phyloP scores from a whole-genome alignment of 1,140 invertebrate species.

The Thalassaphorura encarpata region DNA sequence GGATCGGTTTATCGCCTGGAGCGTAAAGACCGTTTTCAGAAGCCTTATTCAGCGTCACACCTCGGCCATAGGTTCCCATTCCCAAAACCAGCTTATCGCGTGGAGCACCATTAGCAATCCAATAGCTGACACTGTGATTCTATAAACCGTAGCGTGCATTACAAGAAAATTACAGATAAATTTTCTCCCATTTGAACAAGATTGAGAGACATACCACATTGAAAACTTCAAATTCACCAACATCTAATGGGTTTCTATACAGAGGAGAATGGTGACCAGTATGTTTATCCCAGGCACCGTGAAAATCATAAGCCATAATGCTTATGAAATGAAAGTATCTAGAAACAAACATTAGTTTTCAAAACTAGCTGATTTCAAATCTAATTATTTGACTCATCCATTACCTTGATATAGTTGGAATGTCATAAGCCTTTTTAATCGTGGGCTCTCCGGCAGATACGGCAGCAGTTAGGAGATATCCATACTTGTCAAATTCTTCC shows the following conservation, averaged over 20 bases:
- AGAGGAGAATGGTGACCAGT: constrained; percentile 58
- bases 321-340: constrained; percentile 72
- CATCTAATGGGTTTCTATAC: not conserved
- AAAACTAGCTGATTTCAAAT: too few species aligned
- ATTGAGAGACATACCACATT: not conserved
- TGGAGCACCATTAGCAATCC: constrained; percentile 41
- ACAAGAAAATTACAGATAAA: too few species aligned
- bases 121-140: constrained; percentile 38
- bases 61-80: constrained; percentile 44
- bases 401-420: constrained; percentile 25
- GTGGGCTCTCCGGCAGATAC: constrained; percentile 36
- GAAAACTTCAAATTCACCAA: not conserved
- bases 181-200: too few species aligned
- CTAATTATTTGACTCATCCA: too few species aligned
- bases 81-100: constrained; percentile 46
- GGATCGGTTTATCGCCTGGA: constrained; percentile 45
- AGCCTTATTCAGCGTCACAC: constrained; percentile 40
- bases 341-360: too few species aligned
- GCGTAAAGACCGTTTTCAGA: constrained; percentile 40
- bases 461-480: constrained; percentile 40
- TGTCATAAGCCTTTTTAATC: constrained; percentile 30
- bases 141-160: constrained; percentile 6
- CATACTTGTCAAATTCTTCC: constrained; percentile 39
- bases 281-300: constrained; percentile 66
- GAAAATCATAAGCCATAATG: constrained; percentile 84